Percentiles rank a stretch among this genome's conserved stretches.
These are phyloP conservation scores for Scomber colias DNA, from an alignment of 2,113 vertebrate species.

Conservation along the genomic window DNA sequence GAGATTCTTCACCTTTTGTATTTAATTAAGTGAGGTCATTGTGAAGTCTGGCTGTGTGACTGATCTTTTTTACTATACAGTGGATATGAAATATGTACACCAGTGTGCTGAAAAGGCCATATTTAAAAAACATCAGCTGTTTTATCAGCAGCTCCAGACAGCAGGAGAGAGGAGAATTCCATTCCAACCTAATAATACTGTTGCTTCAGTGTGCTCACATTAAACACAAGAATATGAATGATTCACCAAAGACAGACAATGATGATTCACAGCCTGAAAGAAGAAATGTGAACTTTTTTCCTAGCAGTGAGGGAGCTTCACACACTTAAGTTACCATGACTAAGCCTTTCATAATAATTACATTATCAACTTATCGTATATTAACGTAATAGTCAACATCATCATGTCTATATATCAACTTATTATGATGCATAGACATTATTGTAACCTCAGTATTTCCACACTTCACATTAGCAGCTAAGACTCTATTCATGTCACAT, in stretches of 20 bases:
- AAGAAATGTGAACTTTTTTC: neutral
- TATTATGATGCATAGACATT: too few species aligned
- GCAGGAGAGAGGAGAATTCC: neutral
- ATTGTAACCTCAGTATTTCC: too few species aligned
- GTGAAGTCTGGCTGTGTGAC: neutral
- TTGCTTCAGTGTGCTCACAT: neutral
- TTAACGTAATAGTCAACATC: too few species aligned
- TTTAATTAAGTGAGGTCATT: neutral
- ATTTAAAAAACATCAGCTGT: neutral
- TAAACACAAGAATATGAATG: neutral
- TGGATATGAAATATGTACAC: neutral
- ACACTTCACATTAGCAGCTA: too few species aligned
- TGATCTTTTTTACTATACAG: neutral
- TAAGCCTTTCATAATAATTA: too few species aligned
- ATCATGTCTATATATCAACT: too few species aligned
- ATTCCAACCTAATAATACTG: neutral
- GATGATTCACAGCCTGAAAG: neutral
- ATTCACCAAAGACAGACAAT: conserved; percentile 7
- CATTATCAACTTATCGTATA: too few species aligned
- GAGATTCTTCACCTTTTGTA: neutral
- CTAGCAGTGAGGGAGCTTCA: neutral
- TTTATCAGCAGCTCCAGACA: neutral
- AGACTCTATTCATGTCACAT: too few species aligned
- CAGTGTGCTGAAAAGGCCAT: neutral
- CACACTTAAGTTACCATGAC: neutral